A percentile compares a stretch with the other conserved stretches of the same genome.
phyloP scores from a whole-genome alignment of 2,797 vertebrate genomes.

The Microhierax caerulescens region DNA sequence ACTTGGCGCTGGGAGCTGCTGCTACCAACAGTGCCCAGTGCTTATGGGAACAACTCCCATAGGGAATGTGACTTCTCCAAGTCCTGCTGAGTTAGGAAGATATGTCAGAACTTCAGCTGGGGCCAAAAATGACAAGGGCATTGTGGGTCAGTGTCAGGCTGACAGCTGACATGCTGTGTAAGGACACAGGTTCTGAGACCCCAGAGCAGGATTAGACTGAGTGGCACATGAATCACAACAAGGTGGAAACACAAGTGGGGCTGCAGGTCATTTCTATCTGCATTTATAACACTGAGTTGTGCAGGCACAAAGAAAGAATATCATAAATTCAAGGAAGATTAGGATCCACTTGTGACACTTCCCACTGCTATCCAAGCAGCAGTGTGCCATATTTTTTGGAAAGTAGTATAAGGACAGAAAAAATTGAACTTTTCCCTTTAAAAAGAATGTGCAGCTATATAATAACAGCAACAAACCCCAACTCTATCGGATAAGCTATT shows the following conservation, averaged over 20 bases:
- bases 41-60: neutral
- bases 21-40: neutral
- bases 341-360: neutral
- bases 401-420: neutral
- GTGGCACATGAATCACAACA: rapidly evolving
- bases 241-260: neutral
- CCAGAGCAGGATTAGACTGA: neutral
- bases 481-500: neutral
- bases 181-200: neutral
- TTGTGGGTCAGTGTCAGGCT: neutral
- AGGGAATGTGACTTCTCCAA: neutral
- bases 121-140: neutral
- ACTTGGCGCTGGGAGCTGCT: rapidly evolving
- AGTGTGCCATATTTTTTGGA: neutral
- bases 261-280: neutral
- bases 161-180: neutral
- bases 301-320: neutral
- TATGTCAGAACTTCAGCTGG: neutral
- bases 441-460: neutral
- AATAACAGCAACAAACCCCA: neutral
- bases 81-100: neutral
- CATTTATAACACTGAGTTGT: neutral
- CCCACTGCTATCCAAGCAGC: neutral
- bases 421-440: neutral
- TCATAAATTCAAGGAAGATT: neutral